Base-by-base conservation (phyloP, 2,797 vertebrate species). In the Anas georgica region DNA sequence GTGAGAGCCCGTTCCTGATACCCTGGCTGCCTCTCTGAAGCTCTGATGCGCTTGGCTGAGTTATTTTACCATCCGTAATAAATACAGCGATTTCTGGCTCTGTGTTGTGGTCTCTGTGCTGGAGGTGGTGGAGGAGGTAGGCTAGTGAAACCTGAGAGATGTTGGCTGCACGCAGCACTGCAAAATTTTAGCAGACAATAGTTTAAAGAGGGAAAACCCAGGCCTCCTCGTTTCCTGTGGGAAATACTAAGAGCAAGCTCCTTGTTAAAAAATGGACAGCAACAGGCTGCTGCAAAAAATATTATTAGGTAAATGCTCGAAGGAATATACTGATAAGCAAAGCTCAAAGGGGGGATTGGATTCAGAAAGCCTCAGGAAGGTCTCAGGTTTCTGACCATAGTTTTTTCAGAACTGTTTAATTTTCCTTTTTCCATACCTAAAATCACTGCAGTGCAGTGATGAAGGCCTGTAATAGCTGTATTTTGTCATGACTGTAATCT, bases 71-170 rank as follows among this genome's bases (percentile, higher is more conserved):
- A 3, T 70, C 64, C 92, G 41, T 48, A 64, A 94, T 64, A 86
- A 93, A 83, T 54, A 69, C 78, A 87, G 28, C 12, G n/a, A 29
- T 91, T 94, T 89, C 74, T 84, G 12, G 14, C 85, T 78, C 59
- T 85, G 28, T 48, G 33, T 54, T 83, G 75, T 68, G 56, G 45
- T 80, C n/a, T 79, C 77, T 91, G 25, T 74, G 28, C 76, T 52
- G 39, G 17, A 76, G 28, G 28, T 33, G 67, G 22, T 33, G 59
- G 23, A 50, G n/a, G 59, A 81, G 31, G 59, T 52, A 77, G 52
- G 86, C 25, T 17, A 37, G 35, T 50, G 72, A 88, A 90, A 95
- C n/a, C 18, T 75, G 35, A 77, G 35, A 79, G 54, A 54, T 75
- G 56, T 8, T 55, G 31, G 16, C 54, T 85, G 86, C 14, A 45